Evolutionary conservation across 2,888 invertebrate species (phyloP).

Genomic region (Acanthacorydalis orientalis): DNA sequence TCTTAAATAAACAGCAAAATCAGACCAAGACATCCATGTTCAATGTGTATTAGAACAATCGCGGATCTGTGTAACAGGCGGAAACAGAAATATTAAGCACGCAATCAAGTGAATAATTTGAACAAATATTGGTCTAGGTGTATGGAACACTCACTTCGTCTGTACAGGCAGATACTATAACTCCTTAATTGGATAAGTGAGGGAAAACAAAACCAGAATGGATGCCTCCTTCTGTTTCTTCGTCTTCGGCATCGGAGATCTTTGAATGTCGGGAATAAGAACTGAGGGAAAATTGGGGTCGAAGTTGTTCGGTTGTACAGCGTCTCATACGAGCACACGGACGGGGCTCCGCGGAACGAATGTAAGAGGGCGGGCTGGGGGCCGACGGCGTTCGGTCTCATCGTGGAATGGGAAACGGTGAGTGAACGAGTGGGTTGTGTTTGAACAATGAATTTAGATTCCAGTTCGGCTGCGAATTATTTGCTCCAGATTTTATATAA

Average conservation of each 20-base stretch:
- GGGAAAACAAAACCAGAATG: conserved; percentile 2
- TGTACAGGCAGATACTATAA: background rate
- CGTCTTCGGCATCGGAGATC: background rate
- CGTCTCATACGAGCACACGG: background rate
- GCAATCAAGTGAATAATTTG: conserved; percentile 3
- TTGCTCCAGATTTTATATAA: background rate
- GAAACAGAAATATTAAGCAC: background rate
- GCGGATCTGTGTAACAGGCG: too few species aligned
- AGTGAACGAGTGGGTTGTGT: conserved; percentile 5
- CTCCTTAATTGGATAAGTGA: conserved; percentile 4
- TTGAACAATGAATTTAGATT: conserved; percentile 3
- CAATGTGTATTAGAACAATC: too few species aligned
- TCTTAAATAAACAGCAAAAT: too few species aligned
- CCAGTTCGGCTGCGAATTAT: conserved; percentile 1
- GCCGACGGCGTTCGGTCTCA: conserved; percentile 2
- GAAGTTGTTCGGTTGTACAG: background rate
- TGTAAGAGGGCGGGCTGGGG: background rate
- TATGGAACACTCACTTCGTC: background rate
- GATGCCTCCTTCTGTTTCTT: background rate
- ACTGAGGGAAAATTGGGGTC: background rate
- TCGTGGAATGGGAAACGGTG: conserved; percentile 6
- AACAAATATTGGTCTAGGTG: conserved; percentile 3
- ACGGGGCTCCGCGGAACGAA: background rate
- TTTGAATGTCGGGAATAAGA: background rate
- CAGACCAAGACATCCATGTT: too few species aligned